A percentile compares a stretch with the other conserved stretches of the same genome.
These are phyloP conservation scores for Octodon degus DNA, from an alignment of 2,113 vertebrate species.

Conservation along the genomic window DNA sequence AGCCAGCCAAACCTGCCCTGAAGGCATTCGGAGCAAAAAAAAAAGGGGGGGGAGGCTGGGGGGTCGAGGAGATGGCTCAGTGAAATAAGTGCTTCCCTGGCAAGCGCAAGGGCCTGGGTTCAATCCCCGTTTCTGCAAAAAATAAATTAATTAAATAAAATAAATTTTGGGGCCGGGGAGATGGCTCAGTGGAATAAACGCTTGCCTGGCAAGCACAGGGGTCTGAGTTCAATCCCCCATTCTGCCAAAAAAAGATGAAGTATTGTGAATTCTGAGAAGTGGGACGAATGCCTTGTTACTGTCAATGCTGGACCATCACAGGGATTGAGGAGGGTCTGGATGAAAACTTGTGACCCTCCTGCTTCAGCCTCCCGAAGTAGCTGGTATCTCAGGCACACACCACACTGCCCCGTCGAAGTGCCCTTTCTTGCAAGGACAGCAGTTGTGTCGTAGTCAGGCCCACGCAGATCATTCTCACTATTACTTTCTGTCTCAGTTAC, in stretches of 20 bases:
- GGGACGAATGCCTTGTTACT: background rate
- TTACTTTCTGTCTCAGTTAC: background rate
- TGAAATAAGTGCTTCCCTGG: too few species aligned
- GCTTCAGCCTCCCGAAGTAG: background rate
- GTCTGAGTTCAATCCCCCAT: too few species aligned
- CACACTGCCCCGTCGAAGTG: background rate
- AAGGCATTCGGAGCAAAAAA: too few species aligned
- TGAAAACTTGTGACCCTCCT: background rate
- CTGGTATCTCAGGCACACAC: background rate
- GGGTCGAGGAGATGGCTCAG: too few species aligned
- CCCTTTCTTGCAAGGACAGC: background rate
- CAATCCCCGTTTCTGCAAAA: too few species aligned
- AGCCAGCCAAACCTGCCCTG: too few species aligned
- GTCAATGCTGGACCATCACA: background rate
- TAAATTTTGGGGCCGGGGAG: too few species aligned
- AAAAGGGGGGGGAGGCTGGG: too few species aligned
- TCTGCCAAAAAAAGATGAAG: background rate
- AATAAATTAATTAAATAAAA: too few species aligned
- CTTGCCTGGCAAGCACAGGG: too few species aligned
- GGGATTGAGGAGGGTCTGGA: background rate
- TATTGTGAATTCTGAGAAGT: background rate
- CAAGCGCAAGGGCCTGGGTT: too few species aligned
- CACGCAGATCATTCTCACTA: background rate
- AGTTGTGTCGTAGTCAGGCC: background rate
- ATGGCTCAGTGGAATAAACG: too few species aligned